Percentiles rank a stretch among this genome's conserved stretches.
Evolutionary conservation across 2,888 invertebrate genomes (phyloP).

Genomic region (Lysandra bellargus): DNA sequence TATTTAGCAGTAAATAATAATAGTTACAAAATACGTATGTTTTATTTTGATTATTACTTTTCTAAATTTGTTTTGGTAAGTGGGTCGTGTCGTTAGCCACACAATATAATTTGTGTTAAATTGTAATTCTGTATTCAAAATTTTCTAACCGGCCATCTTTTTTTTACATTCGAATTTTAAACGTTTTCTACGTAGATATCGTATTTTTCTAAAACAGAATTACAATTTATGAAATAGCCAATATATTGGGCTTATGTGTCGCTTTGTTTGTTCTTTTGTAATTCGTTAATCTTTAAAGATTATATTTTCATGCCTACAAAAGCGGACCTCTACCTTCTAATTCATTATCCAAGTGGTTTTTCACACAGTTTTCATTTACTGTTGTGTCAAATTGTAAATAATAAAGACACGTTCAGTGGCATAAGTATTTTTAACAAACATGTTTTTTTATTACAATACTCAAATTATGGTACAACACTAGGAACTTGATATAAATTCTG

Average conservation of each 20-base stretch:
- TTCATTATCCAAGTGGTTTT: background rate
- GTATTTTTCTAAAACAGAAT: constrained; percentile 28
- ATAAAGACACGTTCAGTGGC: background rate
- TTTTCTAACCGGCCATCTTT: background rate
- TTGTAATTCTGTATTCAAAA: constrained; percentile 27
- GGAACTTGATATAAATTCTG: background rate
- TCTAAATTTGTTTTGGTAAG: constrained; percentile 74
- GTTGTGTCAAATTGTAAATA: constrained; percentile 4
- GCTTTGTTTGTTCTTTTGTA: constrained; percentile 70
- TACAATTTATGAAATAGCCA: constrained; percentile 36
- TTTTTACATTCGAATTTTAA: background rate
- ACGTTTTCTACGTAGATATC: background rate
- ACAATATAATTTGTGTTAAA: constrained; percentile 36
- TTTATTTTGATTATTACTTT: constrained; percentile 60
- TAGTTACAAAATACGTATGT: constrained; percentile 61
- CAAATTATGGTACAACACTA: too few species aligned
- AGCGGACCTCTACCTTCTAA: constrained; percentile 34
- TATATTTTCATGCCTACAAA: constrained; percentile 41
- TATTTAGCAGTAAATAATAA: constrained; percentile 69
- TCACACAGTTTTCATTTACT: background rate
- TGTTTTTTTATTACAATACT: background rate
- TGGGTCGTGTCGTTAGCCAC: constrained; percentile 58
- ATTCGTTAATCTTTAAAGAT: constrained; percentile 53
- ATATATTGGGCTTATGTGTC: constrained; percentile 52
- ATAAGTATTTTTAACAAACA: background rate